These are phyloP conservation scores for Thysanoteuthis rhombus DNA, from an alignment of 2,888 invertebrate genomes.

Conservation along the genomic window DNA sequence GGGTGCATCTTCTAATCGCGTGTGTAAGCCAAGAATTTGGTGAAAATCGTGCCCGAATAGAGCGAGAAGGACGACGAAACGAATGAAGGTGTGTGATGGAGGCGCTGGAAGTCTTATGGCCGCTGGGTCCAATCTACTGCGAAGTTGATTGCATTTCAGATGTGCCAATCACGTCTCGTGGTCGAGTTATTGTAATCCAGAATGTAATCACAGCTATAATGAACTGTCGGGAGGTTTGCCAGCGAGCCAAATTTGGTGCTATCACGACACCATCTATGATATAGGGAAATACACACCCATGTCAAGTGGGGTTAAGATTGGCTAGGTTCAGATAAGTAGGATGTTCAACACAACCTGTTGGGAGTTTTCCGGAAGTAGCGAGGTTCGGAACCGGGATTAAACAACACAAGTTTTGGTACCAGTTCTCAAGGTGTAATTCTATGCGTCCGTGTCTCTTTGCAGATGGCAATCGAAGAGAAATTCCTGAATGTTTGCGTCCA, in stretches of 20 bases:
- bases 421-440: too few relatives aligned
- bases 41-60: not conserved
- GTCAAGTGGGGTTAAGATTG: too few relatives aligned
- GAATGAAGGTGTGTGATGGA: not conserved
- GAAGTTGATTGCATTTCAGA: not conserved
- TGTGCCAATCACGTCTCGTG: conserved; percentile 12
- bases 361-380: too few relatives aligned
- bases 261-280: not conserved
- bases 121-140: not conserved
- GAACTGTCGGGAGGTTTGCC: not conserved
- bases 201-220: not conserved
- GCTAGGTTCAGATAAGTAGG: too few relatives aligned
- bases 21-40: not conserved
- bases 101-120: not conserved
- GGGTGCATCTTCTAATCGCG: not conserved
- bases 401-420: too few relatives aligned
- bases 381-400: too few relatives aligned
- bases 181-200: not conserved
- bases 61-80: not conserved
- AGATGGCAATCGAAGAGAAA: too few relatives aligned
- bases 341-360: too few relatives aligned
- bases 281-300: too few relatives aligned
- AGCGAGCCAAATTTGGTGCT: conserved; percentile 12
- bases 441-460: too few relatives aligned
- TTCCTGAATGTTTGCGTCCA: too few relatives aligned